A percentile compares a stretch with the other conserved stretches of the same genome.
phyloP scores from a whole-genome alignment of 2,113 vertebrate species.

The Propithecus coquereli region DNA sequence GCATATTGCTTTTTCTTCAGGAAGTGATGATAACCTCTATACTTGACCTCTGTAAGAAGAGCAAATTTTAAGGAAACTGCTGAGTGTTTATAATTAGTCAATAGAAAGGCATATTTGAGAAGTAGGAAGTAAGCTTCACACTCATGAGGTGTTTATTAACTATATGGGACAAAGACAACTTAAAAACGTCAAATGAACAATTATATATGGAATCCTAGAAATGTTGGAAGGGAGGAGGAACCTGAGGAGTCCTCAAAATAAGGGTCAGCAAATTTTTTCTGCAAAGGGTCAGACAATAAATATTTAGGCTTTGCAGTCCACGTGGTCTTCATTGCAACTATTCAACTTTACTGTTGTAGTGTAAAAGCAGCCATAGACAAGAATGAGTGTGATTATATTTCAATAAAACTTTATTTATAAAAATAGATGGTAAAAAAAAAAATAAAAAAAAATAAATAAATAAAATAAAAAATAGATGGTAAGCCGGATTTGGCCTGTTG shows the following conservation, averaged over 20 bases:
- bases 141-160: not conserved
- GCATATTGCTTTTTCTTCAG: not conserved
- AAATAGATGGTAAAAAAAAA: not conserved
- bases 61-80: not conserved
- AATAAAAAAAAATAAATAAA: too few relatives aligned
- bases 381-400: not conserved
- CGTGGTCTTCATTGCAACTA: not conserved
- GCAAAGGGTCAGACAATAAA: not conserved
- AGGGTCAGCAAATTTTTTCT: not conserved
- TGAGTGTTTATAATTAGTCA: not conserved
- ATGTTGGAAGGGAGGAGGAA: not conserved
- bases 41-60: not conserved
- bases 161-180: not conserved
- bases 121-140: not conserved
- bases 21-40: not conserved
- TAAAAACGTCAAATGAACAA: not conserved
- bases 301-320: not conserved
- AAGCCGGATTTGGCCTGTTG: not conserved
- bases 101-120: slow-evolving; percentile 6
- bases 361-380: not conserved
- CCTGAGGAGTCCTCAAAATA: not conserved
- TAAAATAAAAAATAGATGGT: not conserved
- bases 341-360: not conserved
- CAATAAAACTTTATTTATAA: slow-evolving; percentile 43
- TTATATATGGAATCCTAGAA: not conserved